phyloP scores from a whole-genome alignment of 2,113 vertebrate species.

The Nanorana parkeri region DNA sequence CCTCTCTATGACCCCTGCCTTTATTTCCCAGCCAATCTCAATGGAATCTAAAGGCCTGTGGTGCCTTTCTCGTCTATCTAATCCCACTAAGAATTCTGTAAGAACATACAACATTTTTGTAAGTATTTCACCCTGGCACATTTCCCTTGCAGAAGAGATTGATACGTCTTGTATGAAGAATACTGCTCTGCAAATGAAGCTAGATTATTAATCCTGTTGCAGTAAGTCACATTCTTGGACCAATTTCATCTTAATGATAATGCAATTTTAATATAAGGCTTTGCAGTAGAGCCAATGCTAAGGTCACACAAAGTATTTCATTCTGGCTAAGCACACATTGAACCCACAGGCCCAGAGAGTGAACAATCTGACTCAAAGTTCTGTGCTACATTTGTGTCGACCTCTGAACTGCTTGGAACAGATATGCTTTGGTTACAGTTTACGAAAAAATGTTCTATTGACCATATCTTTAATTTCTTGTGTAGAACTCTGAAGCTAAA shows the following conservation, averaged over 20 bases:
- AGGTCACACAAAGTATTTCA: slow-evolving; percentile 30
- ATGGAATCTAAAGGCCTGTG: slow-evolving; percentile 47
- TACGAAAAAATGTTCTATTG: slow-evolving; percentile 11
- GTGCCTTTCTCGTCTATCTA: slow-evolving; percentile 45
- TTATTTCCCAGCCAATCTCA: slow-evolving; percentile 13
- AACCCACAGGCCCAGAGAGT: neutral
- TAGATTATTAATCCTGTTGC: slow-evolving; percentile 35
- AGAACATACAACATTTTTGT: slow-evolving; percentile 39
- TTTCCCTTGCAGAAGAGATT: slow-evolving; percentile 2
- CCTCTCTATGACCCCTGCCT: no score
- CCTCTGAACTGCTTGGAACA: slow-evolving; percentile 35
- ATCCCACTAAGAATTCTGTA: slow-evolving; percentile 49
- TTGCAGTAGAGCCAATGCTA: slow-evolving; percentile 1
- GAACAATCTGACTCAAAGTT: slow-evolving; percentile 3
- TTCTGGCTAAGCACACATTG: slow-evolving; percentile 4
- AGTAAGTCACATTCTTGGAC: slow-evolving; percentile 23
- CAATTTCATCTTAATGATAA: slow-evolving; percentile 42
- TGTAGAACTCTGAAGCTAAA: neutral
- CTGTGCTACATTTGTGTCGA: slow-evolving; percentile 10
- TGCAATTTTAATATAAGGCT: slow-evolving; percentile 3
- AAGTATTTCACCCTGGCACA: slow-evolving; percentile 9
- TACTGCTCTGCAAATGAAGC: neutral
- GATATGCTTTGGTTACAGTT: slow-evolving; percentile 45
- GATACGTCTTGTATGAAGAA: neutral
- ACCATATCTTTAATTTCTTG: slow-evolving; percentile 20